A percentile compares a stretch with the other conserved stretches of the same genome.
Evolutionary conservation across 2,113 vertebrate genomes (phyloP).

Genomic region (Cariama cristata): DNA sequence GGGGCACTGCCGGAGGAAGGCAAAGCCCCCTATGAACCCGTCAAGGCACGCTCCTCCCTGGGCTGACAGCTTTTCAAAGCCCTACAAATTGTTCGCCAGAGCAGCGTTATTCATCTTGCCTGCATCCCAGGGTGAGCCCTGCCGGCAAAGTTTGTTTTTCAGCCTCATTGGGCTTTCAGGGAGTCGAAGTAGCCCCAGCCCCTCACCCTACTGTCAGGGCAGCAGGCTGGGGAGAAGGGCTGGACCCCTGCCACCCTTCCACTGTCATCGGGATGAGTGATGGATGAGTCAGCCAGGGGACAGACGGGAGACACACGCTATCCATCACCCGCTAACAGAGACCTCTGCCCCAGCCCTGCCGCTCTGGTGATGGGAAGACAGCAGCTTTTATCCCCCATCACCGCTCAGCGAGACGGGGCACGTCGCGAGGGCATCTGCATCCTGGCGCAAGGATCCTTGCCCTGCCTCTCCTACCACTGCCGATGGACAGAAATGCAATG

Average conservation of each 20-base stretch:
- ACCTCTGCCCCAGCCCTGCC: not conserved
- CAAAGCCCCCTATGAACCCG: not conserved
- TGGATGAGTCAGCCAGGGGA: not conserved
- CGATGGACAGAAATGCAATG: accelerated
- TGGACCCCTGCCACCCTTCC: not conserved
- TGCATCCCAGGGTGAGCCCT: not conserved
- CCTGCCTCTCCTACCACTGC: not conserved
- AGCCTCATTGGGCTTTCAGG: constrained; percentile 1
- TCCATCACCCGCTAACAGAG: not conserved
- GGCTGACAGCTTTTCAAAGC: constrained; percentile 40
- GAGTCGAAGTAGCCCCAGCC: not conserved
- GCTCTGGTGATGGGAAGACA: not conserved
- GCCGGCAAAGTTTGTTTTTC: constrained; percentile 27
- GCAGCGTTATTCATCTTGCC: not conserved
- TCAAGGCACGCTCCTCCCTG: not conserved
- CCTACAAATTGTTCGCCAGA: constrained; percentile 1
- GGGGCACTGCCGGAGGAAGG: not conserved
- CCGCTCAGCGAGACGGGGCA: not conserved
- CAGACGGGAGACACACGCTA: not conserved
- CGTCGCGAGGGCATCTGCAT: accelerated
- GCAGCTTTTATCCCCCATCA: not conserved
- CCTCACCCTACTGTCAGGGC: not conserved
- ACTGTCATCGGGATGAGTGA: not conserved
- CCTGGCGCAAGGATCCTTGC: not conserved
- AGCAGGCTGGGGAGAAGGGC: not conserved